Evolutionary conservation across 1,140 invertebrate genomes (phyloP).

Genomic region (Pseudomyrmex flavicornis): DNA sequence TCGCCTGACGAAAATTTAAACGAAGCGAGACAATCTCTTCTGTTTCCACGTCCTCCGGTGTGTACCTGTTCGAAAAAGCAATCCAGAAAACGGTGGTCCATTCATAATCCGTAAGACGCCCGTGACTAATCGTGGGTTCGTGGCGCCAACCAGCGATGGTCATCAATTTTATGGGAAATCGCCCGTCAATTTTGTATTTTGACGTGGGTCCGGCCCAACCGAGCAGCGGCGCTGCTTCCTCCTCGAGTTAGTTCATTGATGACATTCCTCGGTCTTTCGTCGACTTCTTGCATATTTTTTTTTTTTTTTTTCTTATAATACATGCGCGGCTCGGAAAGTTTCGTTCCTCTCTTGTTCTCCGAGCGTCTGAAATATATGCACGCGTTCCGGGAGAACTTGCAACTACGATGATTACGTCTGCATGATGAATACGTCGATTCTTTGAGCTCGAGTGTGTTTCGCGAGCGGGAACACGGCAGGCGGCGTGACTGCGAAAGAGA

Average conservation of each 20-base stretch:
- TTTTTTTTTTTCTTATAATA: neutral
- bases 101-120: conserved; percentile 80
- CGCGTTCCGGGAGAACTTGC: neutral
- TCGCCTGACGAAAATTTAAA: neutral
- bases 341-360: conserved; percentile 5
- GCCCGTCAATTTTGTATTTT: conserved; percentile 83
- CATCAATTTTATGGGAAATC: conserved; percentile 85
- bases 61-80: conserved; percentile 69
- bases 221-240: conserved; percentile 27
- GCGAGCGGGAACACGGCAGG: neutral
- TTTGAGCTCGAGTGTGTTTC: neutral
- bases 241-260: conserved; percentile 60
- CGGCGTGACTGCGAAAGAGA: neutral
- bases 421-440: neutral
- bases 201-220: conserved; percentile 72
- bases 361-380: neutral
- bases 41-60: conserved; percentile 16
- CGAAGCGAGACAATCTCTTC: neutral
- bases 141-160: conserved; percentile 78
- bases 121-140: conserved; percentile 73
- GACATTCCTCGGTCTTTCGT: conserved; percentile 33
- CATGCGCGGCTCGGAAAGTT: conserved; percentile 4
- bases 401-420: conserved; percentile 25
- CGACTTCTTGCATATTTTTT: conserved; percentile 51
- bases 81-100: conserved; percentile 75